Evolutionary conservation across 2,888 invertebrate genomes (phyloP), one percentile per base, ranked within the genome.

Genomic region (Spatulosminthurus flaviceps): DNA sequence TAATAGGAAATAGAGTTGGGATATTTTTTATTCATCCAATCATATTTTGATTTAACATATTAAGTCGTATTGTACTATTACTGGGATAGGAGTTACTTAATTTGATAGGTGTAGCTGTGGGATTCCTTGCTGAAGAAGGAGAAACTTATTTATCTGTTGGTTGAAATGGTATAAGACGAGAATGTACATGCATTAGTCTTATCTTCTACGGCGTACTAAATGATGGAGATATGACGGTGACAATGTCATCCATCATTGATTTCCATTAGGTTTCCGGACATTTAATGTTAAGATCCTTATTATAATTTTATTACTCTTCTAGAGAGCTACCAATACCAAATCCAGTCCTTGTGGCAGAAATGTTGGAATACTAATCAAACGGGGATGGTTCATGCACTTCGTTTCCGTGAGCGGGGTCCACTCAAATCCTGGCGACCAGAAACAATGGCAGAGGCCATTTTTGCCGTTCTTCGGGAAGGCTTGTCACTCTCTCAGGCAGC

Each of bases 331-430:
- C 95, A 96, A 89, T 95, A 95, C 89, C 95, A 96, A 89, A 90
- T 96, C 88, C 96, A 96, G 89, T 95, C 94, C 80, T 94, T 95
- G 93, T 96, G 96, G 96, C 95, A 96, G 89, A 96, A 95, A 88
- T 95, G 95, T 89, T 96, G 95, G 95, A 95, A 94, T 89, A 95
- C 95, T 85, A 95, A 95, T 88, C 95, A 95, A 89, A 94, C 93
- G 86, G 83, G 83, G 13, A 90, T 95, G 87, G 94, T 95, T 85
- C 95, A 95, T 89, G 95, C 95, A 88, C 89, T 96, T 87, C 92
- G 95, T 86, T 95, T 96, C 90, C 92, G 96, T 71, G 96, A 96
- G 89, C 92, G 96, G 79, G 96, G 96, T 1, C 96, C 96, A 0
- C 90, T 96, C 81, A 96, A 96, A 88, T 95, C 95, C 78, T 96